Conservation (phyloP, 2,113 vertebrate species). For the Leiothrix lutea region DNA sequence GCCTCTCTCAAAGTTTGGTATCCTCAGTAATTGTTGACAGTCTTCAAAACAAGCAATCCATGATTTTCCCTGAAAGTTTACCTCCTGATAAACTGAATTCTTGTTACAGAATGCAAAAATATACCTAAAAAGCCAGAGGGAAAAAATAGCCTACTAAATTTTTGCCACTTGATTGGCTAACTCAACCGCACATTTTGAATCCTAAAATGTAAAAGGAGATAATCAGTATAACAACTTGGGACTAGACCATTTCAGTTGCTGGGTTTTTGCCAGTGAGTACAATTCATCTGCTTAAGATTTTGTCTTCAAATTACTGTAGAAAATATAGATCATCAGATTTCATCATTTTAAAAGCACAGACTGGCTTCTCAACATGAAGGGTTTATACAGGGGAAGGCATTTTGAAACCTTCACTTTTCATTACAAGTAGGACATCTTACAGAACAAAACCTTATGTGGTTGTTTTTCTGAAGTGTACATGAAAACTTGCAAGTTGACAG, state of each 20-base stretch:
- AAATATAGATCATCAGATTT: background rate
- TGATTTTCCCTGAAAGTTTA: background rate
- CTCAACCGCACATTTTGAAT: background rate
- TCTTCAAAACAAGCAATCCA: background rate
- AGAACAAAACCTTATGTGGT: background rate
- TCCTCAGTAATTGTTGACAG: background rate
- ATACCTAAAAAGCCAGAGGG: background rate
- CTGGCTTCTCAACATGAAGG: background rate
- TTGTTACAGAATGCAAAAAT: background rate
- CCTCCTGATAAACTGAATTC: background rate
- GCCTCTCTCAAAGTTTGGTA: conserved; percentile 25
- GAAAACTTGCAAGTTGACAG: background rate
- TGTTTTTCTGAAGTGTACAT: background rate
- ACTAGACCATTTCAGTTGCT: background rate
- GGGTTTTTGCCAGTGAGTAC: background rate
- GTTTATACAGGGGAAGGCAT: background rate
- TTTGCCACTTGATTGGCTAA: background rate
- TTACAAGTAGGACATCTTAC: background rate
- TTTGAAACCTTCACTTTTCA: background rate
- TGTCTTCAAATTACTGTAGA: background rate
- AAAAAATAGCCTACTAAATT: background rate
- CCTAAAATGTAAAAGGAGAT: background rate
- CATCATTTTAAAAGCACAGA: background rate
- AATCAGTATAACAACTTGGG: background rate
- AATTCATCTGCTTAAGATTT: background rate